These are phyloP conservation scores for Zygaena filipendulae DNA, from an alignment of 2,888 invertebrate genomes.

Conservation along the genomic window DNA sequence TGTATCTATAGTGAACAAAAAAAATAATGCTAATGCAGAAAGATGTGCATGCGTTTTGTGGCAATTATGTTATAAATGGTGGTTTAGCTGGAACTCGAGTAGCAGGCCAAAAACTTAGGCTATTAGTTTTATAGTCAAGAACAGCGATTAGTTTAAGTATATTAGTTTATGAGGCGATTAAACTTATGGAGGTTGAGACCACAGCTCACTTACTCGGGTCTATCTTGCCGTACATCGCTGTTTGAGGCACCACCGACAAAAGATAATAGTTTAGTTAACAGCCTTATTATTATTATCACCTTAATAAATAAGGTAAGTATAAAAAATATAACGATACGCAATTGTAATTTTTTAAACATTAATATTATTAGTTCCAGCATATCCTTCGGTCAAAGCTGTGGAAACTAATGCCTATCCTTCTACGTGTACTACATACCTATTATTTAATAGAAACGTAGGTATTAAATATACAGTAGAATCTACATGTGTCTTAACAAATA, in stretches of 20 bases:
- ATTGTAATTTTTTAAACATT: too few relatives aligned
- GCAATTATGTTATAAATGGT: slow-evolving; percentile 31
- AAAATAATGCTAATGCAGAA: slow-evolving; percentile 30
- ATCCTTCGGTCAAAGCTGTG: too few relatives aligned
- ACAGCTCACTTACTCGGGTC: slow-evolving; percentile 67
- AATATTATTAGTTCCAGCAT: too few relatives aligned
- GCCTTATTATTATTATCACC: not conserved
- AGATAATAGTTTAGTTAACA: slow-evolving; percentile 60
- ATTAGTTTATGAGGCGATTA: slow-evolving; percentile 59
- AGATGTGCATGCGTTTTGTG: slow-evolving; percentile 43
- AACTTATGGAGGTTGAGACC: slow-evolving; percentile 60
- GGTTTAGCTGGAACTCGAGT: slow-evolving; percentile 40
- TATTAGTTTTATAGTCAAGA: slow-evolving; percentile 40
- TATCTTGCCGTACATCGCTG: slow-evolving; percentile 63
- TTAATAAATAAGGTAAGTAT: not conserved
- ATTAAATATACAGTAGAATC: too few relatives aligned
- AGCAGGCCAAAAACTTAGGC: slow-evolving; percentile 32
- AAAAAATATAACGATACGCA: too few relatives aligned
- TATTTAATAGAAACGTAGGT: too few relatives aligned
- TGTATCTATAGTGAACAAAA: too few relatives aligned
- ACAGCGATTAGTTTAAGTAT: slow-evolving; percentile 58
- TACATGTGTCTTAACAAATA: too few relatives aligned
- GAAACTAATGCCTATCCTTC: too few relatives aligned
- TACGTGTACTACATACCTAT: too few relatives aligned
- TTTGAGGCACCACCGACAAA: slow-evolving; percentile 69